phyloP scores from a whole-genome alignment of 1,140 invertebrate genomes.

The Onthophagus taurus region DNA sequence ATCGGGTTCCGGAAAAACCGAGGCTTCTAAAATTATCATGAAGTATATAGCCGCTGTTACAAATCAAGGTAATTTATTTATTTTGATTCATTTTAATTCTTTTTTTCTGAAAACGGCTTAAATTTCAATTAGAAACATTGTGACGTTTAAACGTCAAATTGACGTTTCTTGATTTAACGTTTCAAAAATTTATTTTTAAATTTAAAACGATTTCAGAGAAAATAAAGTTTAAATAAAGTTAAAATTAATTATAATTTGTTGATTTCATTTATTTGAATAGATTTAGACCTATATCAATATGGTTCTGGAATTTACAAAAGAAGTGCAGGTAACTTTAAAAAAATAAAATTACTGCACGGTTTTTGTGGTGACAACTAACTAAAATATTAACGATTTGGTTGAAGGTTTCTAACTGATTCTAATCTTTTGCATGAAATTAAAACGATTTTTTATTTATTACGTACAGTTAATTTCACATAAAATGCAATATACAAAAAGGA shows the following conservation, averaged over 20 bases:
- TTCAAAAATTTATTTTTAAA: not conserved
- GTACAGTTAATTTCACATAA: too few relatives aligned
- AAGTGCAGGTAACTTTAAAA: constrained; percentile 8
- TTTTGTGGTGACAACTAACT: too few relatives aligned
- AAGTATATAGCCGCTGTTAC: constrained; percentile 97
- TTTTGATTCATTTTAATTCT: not conserved
- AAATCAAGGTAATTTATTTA: constrained; percentile 58
- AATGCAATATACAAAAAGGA: too few relatives aligned
- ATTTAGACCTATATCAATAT: constrained; percentile 11
- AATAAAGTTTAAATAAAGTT: not conserved
- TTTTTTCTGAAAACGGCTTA: too few relatives aligned
- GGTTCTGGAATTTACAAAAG: constrained; percentile 8
- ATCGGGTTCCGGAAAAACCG: constrained; percentile 93
- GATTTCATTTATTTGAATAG: constrained; percentile 7
- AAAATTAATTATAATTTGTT: not conserved
- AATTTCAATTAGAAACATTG: too few relatives aligned
- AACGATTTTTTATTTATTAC: too few relatives aligned
- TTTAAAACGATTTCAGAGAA: not conserved
- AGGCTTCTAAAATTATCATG: constrained; percentile 98
- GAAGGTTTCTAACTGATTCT: too few relatives aligned
- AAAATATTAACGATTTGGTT: too few relatives aligned
- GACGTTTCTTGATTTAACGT: not conserved
- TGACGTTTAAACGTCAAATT: too few relatives aligned
- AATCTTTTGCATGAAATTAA: too few relatives aligned
- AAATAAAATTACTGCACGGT: too few relatives aligned